phyloP scores from a whole-genome alignment of 2,797 vertebrate genomes.

The Ptychobarbus kaznakovi region DNA sequence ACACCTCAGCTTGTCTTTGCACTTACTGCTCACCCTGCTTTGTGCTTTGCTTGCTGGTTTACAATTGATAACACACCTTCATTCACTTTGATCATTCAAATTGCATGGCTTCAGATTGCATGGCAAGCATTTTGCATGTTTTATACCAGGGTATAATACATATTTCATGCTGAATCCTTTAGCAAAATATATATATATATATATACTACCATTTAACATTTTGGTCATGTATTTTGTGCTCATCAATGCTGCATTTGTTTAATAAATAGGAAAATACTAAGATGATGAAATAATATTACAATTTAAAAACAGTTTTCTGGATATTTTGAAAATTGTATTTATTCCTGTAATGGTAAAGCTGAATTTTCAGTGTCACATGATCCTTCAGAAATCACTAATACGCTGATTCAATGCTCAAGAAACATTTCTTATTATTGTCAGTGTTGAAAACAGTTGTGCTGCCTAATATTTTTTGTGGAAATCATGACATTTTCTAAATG shows the following conservation, averaged over 20 bases:
- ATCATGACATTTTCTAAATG: not conserved
- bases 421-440: not conserved
- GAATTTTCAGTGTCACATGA: not conserved
- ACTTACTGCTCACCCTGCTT: too few relatives aligned
- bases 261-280: not conserved
- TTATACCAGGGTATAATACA: too few relatives aligned
- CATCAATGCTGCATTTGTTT: not conserved
- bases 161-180: too few relatives aligned
- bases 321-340: not conserved
- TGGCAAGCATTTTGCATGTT: too few relatives aligned
- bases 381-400: not conserved
- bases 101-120: too few relatives aligned
- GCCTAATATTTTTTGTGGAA: not conserved
- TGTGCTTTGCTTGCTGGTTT: too few relatives aligned
- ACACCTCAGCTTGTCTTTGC: too few relatives aligned
- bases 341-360: not conserved
- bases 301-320: not conserved
- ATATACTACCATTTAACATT: not conserved
- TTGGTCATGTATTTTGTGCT: not conserved
- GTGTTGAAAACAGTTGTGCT: not conserved
- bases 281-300: too few relatives aligned
- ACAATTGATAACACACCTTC: too few relatives aligned
- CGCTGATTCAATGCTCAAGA: not conserved
- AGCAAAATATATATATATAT: not conserved
- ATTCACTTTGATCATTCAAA: too few relatives aligned